Percentiles rank a stretch among this genome's conserved stretches.
phyloP scores from a whole-genome alignment of 2,797 vertebrate genomes.

The Triplophysa yarkandensis region DNA sequence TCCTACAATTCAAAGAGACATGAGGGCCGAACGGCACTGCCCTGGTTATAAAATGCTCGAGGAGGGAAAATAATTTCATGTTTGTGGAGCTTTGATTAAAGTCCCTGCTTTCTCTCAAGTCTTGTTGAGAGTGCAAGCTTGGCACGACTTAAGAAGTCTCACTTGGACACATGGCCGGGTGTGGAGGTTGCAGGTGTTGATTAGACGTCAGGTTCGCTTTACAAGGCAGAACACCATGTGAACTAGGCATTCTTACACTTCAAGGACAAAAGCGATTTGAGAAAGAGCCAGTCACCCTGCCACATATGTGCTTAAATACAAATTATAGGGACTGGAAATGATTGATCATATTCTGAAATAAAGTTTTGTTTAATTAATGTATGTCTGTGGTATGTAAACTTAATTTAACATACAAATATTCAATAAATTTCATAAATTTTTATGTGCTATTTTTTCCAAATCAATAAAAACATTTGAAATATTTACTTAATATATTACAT shows the following conservation, averaged over 20 bases:
- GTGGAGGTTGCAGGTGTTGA: conserved; percentile 78
- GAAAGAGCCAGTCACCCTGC: conserved; percentile 65
- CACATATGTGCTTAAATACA: conserved; percentile 14
- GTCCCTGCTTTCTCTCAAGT: conserved; percentile 51
- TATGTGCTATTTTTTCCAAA: too few relatives aligned
- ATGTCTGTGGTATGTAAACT: too few relatives aligned
- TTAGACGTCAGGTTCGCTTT: conserved; percentile 79
- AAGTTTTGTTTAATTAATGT: too few relatives aligned
- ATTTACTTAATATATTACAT: too few relatives aligned
- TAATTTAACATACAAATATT: too few relatives aligned
- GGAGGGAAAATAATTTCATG: conserved; percentile 60
- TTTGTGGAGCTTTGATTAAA: conserved; percentile 68
- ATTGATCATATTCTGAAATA: too few relatives aligned
- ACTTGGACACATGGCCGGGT: conserved; percentile 70
- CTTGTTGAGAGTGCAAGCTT: conserved; percentile 64
- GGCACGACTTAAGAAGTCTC: conserved; percentile 77
- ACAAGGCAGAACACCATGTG: conserved; percentile 71
- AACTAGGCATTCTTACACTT: conserved; percentile 75
- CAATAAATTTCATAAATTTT: too few relatives aligned
- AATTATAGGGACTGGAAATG: conserved; percentile 5
- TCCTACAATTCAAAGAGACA: conserved; percentile 63
- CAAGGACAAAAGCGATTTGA: conserved; percentile 75
- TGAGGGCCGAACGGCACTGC: conserved; percentile 52
- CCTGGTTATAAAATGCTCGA: conserved; percentile 60
- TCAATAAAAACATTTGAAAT: too few relatives aligned